These are phyloP conservation scores for Malurus melanocephalus DNA, from an alignment of 2,113 vertebrate species.

Conservation along the genomic window DNA sequence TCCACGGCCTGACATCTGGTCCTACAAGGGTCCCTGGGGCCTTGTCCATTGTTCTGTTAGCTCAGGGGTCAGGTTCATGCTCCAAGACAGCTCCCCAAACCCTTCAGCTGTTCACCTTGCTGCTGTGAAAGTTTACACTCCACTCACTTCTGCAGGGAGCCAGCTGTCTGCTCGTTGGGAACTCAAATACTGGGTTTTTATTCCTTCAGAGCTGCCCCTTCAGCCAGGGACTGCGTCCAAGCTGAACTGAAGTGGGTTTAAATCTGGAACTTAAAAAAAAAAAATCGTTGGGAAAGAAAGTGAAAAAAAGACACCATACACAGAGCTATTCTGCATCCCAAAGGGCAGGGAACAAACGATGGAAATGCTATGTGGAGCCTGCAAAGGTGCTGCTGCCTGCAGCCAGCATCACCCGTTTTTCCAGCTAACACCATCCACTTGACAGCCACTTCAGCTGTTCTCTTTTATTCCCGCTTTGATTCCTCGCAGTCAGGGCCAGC, in stretches of 20 bases:
- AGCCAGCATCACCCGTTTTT: not conserved
- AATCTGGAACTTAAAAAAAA: not conserved
- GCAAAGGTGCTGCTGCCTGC: not conserved
- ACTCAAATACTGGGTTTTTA: not conserved
- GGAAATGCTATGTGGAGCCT: not conserved
- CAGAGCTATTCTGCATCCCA: not conserved
- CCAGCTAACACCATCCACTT: not conserved
- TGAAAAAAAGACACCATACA: not conserved
- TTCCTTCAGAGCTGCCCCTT: not conserved
- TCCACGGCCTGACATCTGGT: not conserved
- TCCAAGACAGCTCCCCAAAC: not conserved
- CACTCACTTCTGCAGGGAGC: not conserved
- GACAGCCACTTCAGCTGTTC: not conserved
- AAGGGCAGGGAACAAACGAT: not conserved
- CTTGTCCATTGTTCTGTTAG: not conserved
- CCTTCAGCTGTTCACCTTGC: not conserved
- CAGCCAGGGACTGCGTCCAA: not conserved
- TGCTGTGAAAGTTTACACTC: not conserved
- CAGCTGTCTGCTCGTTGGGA: not conserved
- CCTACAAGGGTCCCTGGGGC: not conserved
- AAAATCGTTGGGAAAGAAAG: not conserved
- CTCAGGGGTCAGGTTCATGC: not conserved
- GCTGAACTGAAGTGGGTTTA: accelerated
- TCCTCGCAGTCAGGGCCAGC: not conserved
- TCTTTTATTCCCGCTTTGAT: not conserved